phyloP scores from a whole-genome alignment of 2,888 invertebrate species.

The Trimorus sp. region DNA sequence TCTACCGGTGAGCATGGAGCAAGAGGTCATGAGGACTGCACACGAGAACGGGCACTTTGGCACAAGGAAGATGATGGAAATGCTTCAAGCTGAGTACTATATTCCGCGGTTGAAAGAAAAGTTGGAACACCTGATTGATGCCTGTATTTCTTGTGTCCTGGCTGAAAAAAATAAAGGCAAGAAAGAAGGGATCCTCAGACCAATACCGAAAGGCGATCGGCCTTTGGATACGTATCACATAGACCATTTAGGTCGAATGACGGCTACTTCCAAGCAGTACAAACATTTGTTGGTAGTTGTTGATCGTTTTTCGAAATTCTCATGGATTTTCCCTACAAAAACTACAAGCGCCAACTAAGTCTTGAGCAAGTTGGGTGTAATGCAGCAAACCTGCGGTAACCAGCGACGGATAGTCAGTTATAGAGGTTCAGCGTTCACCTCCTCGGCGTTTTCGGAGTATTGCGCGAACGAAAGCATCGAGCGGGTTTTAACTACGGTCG shows the following conservation, averaged over 20 bases:
- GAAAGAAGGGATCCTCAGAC: slow-evolving; percentile 1
- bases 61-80: not conserved
- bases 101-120: slow-evolving; percentile 27
- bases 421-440: slow-evolving; percentile 24
- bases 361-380: not conserved
- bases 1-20: not conserved
- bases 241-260: slow-evolving; percentile 1
- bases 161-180: not conserved
- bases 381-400: too few relatives aligned
- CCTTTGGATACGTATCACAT: not conserved
- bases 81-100: not conserved
- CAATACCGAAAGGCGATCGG: not conserved
- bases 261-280: not conserved
- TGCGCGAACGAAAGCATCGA: slow-evolving; percentile 18
- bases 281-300: slow-evolving; percentile 5
- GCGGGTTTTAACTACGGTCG: not conserved
- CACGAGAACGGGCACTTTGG: slow-evolving; percentile 2
- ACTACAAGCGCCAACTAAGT: slow-evolving; percentile 10
- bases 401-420: not conserved
- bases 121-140: slow-evolving; percentile 19
- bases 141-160: slow-evolving; percentile 17
- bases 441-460: slow-evolving; percentile 9
- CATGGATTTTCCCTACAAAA: slow-evolving; percentile 12
- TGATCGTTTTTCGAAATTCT: slow-evolving; percentile 5
- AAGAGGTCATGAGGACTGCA: not conserved